Conservation (phyloP, 2,113 vertebrate genomes). For the Onychorhynchus coronatus region DNA sequence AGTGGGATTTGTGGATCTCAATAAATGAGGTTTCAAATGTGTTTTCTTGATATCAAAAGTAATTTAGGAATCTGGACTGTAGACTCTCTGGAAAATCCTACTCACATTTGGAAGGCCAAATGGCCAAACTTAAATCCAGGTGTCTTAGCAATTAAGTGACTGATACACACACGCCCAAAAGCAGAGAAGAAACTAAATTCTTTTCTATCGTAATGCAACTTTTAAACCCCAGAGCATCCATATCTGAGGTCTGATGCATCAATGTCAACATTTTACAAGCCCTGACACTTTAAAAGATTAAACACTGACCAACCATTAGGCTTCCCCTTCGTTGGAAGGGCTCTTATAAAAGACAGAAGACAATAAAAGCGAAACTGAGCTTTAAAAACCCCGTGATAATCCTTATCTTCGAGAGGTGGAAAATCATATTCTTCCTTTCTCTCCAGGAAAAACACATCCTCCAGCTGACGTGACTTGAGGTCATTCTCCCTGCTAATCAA, state of each 20-base stretch:
- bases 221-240: not conserved
- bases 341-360: not conserved
- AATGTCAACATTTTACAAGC: not conserved
- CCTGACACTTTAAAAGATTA: not conserved
- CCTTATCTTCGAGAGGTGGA: not conserved
- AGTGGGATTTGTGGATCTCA: not conserved
- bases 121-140: not conserved
- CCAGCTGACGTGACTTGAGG: constrained; percentile 31
- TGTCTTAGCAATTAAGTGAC: not conserved
- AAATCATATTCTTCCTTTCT: constrained; percentile 34
- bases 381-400: not conserved
- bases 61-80: not conserved
- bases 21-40: fast-evolving
- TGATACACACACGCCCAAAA: not conserved
- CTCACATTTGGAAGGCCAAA: not conserved
- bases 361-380: not conserved
- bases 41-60: not conserved
- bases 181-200: not conserved
- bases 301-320: not conserved
- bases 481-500: constrained; percentile 40
- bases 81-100: not conserved
- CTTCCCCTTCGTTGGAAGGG: not conserved
- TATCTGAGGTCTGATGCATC: fast-evolving
- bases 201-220: not conserved
- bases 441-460: constrained; percentile 41